Evolutionary conservation across 2,113 vertebrate species (phyloP).

Genomic region (Myrmecophaga tridactyla): DNA sequence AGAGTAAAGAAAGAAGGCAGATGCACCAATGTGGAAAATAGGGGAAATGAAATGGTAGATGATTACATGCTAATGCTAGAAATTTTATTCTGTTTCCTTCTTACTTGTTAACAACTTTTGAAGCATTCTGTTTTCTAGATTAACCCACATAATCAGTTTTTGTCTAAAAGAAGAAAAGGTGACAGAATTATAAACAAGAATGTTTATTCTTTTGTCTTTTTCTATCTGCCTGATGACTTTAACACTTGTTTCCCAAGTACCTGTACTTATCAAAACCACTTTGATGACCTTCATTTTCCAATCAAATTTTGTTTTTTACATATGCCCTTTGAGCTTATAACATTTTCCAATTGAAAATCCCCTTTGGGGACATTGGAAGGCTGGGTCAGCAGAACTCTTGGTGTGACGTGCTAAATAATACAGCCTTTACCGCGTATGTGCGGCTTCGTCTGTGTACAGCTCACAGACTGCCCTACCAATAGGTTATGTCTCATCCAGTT

Average conservation of each 20-base stretch:
- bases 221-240: not conserved
- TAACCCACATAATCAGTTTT: not conserved
- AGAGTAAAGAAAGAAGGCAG: not conserved
- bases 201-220: not conserved
- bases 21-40: not conserved
- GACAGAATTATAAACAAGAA: not conserved
- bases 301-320: not conserved
- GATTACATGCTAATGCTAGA: not conserved
- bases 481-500: not conserved
- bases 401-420: not conserved
- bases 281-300: not conserved
- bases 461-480: not conserved
- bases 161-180: not conserved
- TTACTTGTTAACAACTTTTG: not conserved
- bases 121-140: not conserved
- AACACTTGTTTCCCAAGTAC: not conserved
- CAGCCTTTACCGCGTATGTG: accelerated
- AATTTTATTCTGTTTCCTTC: not conserved
- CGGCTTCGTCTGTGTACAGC: accelerated
- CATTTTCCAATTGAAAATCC: not conserved
- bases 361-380: not conserved
- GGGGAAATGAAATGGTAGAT: no score
- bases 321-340: not conserved
- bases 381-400: not conserved
- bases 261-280: not conserved